Evolutionary conservation across 2,113 vertebrate species (phyloP).

Genomic region (Peromyscus leucopus): DNA sequence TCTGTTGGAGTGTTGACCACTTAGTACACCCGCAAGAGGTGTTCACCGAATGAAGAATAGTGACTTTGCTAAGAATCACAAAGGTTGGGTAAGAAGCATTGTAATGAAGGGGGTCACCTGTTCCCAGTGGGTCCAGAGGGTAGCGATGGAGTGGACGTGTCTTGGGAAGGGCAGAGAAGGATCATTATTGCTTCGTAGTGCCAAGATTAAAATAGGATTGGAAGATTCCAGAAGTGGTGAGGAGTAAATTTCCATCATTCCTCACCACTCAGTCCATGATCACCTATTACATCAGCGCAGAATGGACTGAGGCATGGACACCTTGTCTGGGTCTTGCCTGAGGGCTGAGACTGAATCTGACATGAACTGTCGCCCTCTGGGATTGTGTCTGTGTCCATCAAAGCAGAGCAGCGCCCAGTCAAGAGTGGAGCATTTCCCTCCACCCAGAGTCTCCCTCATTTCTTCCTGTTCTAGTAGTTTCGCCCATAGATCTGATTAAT

Average conservation of each 20-base stretch:
- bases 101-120: too few relatives aligned
- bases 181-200: background rate
- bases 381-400: background rate
- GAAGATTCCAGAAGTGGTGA: background rate
- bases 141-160: background rate
- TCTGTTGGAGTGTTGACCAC: too few relatives aligned
- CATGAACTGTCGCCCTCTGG: background rate
- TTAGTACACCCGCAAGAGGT: background rate
- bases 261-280: too few relatives aligned
- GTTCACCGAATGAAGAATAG: background rate
- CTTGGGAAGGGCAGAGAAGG: background rate
- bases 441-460: background rate
- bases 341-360: background rate
- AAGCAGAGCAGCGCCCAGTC: background rate
- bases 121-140: accelerated
- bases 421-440: background rate
- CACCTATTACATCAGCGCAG: background rate
- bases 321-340: background rate
- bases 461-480: background rate
- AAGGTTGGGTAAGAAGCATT: background rate
- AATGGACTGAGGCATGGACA: background rate
- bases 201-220: background rate
- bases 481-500: background rate
- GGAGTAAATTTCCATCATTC: background rate
- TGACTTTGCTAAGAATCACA: background rate